These are phyloP conservation scores for Manis crassicaudata DNA, from an alignment of 2,797 vertebrate genomes.

Conservation along the genomic window DNA sequence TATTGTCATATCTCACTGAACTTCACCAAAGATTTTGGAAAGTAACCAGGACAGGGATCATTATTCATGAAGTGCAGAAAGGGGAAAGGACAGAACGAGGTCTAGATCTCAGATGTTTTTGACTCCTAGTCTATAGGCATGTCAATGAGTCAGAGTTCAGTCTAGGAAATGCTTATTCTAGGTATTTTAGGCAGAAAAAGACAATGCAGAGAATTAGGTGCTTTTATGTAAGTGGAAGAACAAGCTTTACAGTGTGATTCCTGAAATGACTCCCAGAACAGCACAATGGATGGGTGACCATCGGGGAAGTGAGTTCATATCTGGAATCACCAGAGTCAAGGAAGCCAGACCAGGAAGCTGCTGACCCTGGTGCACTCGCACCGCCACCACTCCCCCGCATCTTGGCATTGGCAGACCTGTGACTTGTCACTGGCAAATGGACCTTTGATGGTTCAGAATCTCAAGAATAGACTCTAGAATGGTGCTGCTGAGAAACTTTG, in stretches of 20 bases:
- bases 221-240: neutral
- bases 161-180: neutral
- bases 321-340: neutral
- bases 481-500: neutral
- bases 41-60: neutral
- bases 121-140: neutral
- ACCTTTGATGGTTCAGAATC: neutral
- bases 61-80: neutral
- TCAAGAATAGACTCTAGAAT: neutral
- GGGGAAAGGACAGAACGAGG: neutral
- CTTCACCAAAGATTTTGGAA: neutral
- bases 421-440: neutral
- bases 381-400: neutral
- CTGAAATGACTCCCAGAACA: neutral
- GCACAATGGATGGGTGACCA: neutral
- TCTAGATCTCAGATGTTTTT: neutral
- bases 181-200: constrained; percentile 11
- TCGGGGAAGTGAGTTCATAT: neutral
- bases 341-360: neutral
- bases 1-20: neutral
- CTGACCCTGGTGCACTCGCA: neutral
- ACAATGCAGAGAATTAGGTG: neutral
- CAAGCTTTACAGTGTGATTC: neutral
- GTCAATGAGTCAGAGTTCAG: neutral
- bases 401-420: neutral